Base-by-base conservation (phyloP, 2,113 vertebrate genomes). In the Hyperoodon ampullatus region DNA sequence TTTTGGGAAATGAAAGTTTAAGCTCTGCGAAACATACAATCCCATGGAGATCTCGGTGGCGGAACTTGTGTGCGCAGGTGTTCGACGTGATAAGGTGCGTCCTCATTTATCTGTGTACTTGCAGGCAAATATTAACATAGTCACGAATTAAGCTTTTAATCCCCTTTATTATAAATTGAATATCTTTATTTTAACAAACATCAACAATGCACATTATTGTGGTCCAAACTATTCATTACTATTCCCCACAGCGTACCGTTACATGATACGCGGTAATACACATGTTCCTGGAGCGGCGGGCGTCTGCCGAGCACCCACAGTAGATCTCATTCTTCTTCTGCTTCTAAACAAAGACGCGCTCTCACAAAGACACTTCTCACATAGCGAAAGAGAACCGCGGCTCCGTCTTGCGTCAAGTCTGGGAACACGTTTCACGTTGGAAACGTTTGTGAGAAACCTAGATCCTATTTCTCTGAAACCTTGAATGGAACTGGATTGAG, bases 131-230 rank as follows among this genome's bases (percentile, higher is more conserved):
- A 99, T 99, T 99, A 99, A 99, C 99, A 99, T 99, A 99, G 99
- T 98, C 99, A 98, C 99, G 99, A 99, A 99, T 99, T 99, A 99
- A 99, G 99, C 99, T 98, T 99, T 99, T 99, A 99, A 99, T 99
- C 99, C 99, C 98, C 98, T 99, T 99, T 99, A 98, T 99, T 99
- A 99, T 99, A 99, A 99, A 99, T 99, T 99, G 99, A 99, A 99
- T 99, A 99, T 99, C 99, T 99, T 99, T 99, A 99, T 99, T 99
- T 99, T 99, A 99, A 99, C 99, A 99, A 99, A 99, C 98, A 99
- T 98, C 99, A 99, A 99, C 99, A 99, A 99, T 98, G 98, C 98
- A 97, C 98, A 98, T 98, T 97, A 99, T 98, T 98, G 98, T 99
- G 98, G 97, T 98, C 98, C 98, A 96, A 96, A 98, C 98, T 98